Evolutionary conservation across 2,113 vertebrate genomes (phyloP).

Genomic region (Hippocampus zosterae): DNA sequence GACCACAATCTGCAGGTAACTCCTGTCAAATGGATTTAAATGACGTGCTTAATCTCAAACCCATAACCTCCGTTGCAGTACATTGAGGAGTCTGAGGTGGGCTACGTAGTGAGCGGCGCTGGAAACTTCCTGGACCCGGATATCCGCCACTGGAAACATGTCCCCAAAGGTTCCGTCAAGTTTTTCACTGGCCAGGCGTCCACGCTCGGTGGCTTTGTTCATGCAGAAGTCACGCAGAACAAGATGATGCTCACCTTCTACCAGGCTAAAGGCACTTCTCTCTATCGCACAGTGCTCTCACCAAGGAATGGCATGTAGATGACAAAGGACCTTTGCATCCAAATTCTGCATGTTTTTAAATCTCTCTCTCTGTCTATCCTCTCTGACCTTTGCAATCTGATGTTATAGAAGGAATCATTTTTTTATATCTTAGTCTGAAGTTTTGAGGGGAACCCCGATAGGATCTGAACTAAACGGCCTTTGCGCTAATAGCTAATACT

Average conservation of each 20-base stretch:
- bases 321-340: not conserved
- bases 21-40: not conserved
- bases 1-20: constrained; percentile 90
- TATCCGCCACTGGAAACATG: constrained; percentile 64
- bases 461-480: not conserved
- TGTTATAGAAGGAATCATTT: not conserved
- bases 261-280: constrained; percentile 80
- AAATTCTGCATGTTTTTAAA: not conserved
- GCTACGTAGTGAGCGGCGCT: constrained; percentile 84
- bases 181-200: constrained; percentile 78
- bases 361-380: too few species aligned
- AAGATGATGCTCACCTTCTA: constrained; percentile 79
- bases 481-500: not conserved
- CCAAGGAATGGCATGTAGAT: constrained; percentile 45
- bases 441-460: not conserved
- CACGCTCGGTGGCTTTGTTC: constrained; percentile 80
- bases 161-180: constrained; percentile 78
- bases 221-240: constrained; percentile 75
- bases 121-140: constrained; percentile 88
- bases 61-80: constrained; percentile 65
- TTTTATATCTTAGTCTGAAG: not conserved
- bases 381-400: not conserved
- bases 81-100: constrained; percentile 75
- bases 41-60: not conserved
- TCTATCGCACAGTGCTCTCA: constrained; percentile 78